Evolutionary conservation across 2,797 vertebrate genomes (phyloP).

Genomic region (Merluccius polli): DNA sequence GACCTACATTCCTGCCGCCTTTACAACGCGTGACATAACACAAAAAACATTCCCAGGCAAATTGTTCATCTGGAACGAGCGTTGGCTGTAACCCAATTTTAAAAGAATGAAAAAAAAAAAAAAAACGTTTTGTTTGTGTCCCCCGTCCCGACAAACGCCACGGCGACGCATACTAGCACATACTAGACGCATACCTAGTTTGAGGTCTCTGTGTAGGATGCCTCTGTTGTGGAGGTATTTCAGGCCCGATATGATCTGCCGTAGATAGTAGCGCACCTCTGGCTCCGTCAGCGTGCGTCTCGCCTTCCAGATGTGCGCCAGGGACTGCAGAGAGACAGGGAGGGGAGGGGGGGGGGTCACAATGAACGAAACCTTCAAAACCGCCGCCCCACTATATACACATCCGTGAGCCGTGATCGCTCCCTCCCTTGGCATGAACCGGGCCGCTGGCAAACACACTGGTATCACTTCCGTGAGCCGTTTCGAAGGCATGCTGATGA

Average conservation of each 20-base stretch:
- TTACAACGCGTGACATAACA: not conserved
- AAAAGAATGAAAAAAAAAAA: not conserved
- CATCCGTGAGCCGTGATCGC: constrained; percentile 8
- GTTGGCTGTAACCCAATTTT: not conserved
- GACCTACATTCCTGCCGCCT: constrained; percentile 47
- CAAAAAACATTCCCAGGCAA: not conserved
- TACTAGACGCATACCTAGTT: constrained; percentile 84
- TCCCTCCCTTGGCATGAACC: constrained; percentile 12
- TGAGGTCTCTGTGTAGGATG: constrained; percentile 95
- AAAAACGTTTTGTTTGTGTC: not conserved
- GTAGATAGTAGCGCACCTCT: constrained; percentile 97
- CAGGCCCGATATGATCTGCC: constrained; percentile 92
- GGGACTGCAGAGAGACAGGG: constrained; percentile 76
- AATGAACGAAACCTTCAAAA: not conserved
- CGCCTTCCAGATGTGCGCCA: constrained; percentile 98
- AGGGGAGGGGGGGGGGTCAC: constrained; percentile 12
- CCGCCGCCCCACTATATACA: not conserved
- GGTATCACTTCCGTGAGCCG: not conserved
- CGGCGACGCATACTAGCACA: not conserved
- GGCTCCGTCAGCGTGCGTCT: constrained; percentile 93
- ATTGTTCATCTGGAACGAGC: not conserved
- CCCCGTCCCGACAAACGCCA: not conserved
- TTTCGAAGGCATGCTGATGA: not conserved
- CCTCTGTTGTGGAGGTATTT: constrained; percentile 94
- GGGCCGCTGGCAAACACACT: not conserved